phyloP scores from a whole-genome alignment of 2,888 invertebrate genomes.

The Limenitis camilla region DNA sequence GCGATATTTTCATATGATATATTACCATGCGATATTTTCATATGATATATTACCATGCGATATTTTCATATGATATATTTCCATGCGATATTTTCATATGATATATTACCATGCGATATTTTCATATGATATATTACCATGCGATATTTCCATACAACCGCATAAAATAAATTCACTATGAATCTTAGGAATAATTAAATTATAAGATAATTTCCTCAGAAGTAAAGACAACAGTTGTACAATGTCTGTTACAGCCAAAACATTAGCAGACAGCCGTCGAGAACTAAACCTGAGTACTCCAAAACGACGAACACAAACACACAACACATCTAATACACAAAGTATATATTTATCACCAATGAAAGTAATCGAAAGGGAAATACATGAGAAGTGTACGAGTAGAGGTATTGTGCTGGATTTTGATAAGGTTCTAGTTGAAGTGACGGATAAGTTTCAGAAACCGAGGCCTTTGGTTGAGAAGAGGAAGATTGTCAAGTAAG shows the following conservation, averaged over 20 bases:
- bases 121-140: too few species aligned
- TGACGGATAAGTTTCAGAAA: slow-evolving; percentile 38
- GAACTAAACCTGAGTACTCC: slow-evolving; percentile 46
- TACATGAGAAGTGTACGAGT: slow-evolving; percentile 28
- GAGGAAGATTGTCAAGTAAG: slow-evolving; percentile 51
- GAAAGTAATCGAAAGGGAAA: slow-evolving; percentile 42
- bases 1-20: too few species aligned
- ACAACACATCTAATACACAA: slow-evolving; percentile 16
- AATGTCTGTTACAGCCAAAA: slow-evolving; percentile 16
- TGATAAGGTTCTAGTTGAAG: slow-evolving; percentile 27
- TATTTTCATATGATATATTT: too few species aligned
- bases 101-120: too few species aligned
- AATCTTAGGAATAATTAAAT: too few species aligned
- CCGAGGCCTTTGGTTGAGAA: slow-evolving; percentile 52
- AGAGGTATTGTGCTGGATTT: slow-evolving; percentile 21
- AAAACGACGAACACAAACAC: slow-evolving; percentile 1
- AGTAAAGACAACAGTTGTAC: not conserved
- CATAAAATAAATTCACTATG: too few species aligned
- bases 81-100: too few species aligned
- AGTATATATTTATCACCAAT: slow-evolving; percentile 39
- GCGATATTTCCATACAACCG: too few species aligned
- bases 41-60: too few species aligned
- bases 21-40: too few species aligned
- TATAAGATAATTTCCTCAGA: too few species aligned
- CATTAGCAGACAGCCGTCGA: slow-evolving; percentile 31